Evolutionary conservation across 2,888 invertebrate genomes (phyloP).

Genomic region (Linnaemya vulpina): DNA sequence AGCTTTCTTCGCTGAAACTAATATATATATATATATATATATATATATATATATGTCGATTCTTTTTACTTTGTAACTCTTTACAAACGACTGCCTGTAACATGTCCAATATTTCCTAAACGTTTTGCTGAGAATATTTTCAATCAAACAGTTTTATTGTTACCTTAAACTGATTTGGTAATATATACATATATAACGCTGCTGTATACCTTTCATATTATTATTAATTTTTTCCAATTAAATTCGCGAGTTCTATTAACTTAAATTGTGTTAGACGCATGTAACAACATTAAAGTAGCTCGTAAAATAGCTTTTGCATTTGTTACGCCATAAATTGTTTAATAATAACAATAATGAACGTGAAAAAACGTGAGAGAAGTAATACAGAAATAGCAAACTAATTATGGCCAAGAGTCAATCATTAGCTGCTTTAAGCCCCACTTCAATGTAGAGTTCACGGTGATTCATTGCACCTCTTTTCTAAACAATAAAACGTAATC

Average conservation of each 20-base stretch:
- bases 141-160: too few relatives aligned
- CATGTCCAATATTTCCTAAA: too few relatives aligned
- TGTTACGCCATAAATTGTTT: neutral
- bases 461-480: constrained; percentile 25
- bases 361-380: neutral
- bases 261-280: neutral
- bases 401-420: neutral
- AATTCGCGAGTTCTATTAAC: neutral
- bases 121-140: too few relatives aligned
- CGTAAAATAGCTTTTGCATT: neutral
- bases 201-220: neutral
- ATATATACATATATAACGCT: neutral
- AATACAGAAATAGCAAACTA: constrained; percentile 17
- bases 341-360: neutral
- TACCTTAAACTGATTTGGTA: too few relatives aligned
- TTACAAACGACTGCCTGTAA: too few relatives aligned
- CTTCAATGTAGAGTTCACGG: constrained; percentile 48
- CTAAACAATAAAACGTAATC: neutral
- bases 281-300: neutral
- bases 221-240: neutral
- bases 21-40: too few relatives aligned
- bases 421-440: constrained; percentile 22
- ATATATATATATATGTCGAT: too few relatives aligned
- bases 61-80: too few relatives aligned
- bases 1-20: too few relatives aligned